Percentiles rank a stretch among this genome's conserved stretches.
These are phyloP conservation scores for Carterocephalus palaemon DNA, from an alignment of 2,888 invertebrate species.

Conservation along the genomic window DNA sequence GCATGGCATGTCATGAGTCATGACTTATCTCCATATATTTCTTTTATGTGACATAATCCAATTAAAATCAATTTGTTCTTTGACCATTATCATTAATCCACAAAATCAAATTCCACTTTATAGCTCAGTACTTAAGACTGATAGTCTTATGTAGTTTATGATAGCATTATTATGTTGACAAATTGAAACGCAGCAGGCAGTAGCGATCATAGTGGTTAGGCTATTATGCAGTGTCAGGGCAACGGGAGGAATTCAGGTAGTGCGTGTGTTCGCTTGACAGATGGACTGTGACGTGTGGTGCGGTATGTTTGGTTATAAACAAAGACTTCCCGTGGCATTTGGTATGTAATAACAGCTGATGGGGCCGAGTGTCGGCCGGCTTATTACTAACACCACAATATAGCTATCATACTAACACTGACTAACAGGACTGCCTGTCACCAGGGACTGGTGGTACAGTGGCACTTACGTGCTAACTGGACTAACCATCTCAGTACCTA, in stretches of 20 bases:
- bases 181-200: conserved; percentile 61
- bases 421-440: no score
- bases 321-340: no score
- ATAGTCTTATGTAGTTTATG: not conserved
- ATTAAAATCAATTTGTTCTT: conserved; percentile 16
- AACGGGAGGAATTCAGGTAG: conserved; percentile 64
- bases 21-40: conserved; percentile 13
- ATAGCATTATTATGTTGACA: conserved; percentile 46
- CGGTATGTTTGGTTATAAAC: conserved; percentile 3
- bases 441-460: no score
- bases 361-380: no score
- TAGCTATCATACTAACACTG: no score
- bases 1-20: no score
- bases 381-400: no score
- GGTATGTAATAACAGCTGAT: no score
- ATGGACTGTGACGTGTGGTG: conserved; percentile 46
- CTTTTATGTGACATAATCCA: conserved; percentile 16
- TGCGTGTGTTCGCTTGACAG: conserved; percentile 49
- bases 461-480: no score
- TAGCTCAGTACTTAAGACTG: not conserved
- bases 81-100: not conserved
- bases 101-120: conserved; percentile 1
- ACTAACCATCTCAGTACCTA: no score
- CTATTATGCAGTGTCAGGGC: conserved; percentile 52
- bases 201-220: no score